A percentile compares a stretch with the other conserved stretches of the same genome.
Conservation (phyloP, 2,888 invertebrate genomes). For the Laspeyria flexula region DNA sequence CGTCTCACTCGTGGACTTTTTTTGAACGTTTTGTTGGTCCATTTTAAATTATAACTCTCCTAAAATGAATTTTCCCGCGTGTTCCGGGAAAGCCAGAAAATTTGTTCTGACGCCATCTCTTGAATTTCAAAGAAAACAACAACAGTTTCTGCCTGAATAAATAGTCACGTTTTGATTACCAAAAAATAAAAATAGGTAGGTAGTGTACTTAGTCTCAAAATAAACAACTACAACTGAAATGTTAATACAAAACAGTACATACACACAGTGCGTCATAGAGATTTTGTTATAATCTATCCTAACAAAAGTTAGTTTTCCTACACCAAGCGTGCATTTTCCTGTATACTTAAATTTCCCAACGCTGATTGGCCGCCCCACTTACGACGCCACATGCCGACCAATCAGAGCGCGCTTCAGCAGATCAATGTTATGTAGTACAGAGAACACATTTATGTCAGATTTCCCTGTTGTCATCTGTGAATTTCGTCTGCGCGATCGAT, state of each 20-base stretch:
- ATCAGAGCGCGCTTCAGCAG: slow-evolving; percentile 44
- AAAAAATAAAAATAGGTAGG: too few species aligned
- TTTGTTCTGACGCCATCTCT: too few species aligned
- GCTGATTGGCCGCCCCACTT: slow-evolving; percentile 44
- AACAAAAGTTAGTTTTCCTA: slow-evolving; percentile 17
- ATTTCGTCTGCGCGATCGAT: slow-evolving; percentile 75
- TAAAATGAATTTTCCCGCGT: background rate
- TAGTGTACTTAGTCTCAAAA: too few species aligned
- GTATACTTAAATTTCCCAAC: slow-evolving; percentile 27
- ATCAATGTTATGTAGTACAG: slow-evolving; percentile 55
- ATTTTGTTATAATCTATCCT: slow-evolving; percentile 3
- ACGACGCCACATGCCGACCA: slow-evolving; percentile 40
- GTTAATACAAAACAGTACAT: background rate
- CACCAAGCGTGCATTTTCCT: slow-evolving; percentile 36
- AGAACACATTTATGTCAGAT: slow-evolving; percentile 55
- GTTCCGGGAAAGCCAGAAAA: too few species aligned
- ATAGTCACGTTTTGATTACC: too few species aligned
- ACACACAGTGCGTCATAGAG: background rate
- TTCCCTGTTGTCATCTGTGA: slow-evolving; percentile 63
- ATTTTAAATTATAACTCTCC: background rate
- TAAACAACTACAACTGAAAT: too few species aligned
- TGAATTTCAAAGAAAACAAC: too few species aligned
- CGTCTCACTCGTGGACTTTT: too few species aligned
- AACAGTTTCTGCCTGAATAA: too few species aligned
- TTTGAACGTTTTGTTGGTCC: too few species aligned